These are phyloP conservation scores for Electrophaes corylata DNA, from an alignment of 2,888 invertebrate genomes.

Conservation along the genomic window DNA sequence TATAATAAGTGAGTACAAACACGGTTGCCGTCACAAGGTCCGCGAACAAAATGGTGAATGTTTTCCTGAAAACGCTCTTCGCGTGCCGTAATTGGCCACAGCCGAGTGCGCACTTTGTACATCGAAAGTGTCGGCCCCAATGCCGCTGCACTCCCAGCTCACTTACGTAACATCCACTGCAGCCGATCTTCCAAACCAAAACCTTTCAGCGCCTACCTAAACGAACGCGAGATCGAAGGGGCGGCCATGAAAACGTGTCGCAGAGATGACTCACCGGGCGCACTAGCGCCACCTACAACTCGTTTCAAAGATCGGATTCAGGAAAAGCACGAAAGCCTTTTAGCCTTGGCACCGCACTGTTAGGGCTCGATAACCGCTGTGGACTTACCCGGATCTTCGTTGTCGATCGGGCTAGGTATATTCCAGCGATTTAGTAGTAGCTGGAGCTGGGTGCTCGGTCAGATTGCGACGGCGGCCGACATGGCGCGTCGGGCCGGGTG, in stretches of 20 bases:
- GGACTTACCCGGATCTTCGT: constrained; percentile 74
- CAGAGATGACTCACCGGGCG: constrained; percentile 80
- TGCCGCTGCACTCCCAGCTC: constrained; percentile 71
- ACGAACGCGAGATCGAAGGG: constrained; percentile 64
- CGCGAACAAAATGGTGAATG: constrained; percentile 80
- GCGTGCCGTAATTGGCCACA: constrained; percentile 73
- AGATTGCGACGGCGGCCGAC: constrained; percentile 75
- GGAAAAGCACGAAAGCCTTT: constrained; percentile 58
- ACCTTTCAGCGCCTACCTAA: constrained; percentile 45
- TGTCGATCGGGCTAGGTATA: constrained; percentile 52
- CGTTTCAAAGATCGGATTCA: constrained; percentile 43
- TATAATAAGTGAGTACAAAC: constrained; percentile 44
- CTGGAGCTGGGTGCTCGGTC: constrained; percentile 72
- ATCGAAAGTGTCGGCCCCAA: constrained; percentile 69
- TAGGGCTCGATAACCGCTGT: constrained; percentile 47
- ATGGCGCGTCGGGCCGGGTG: constrained; percentile 72
- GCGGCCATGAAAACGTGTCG: constrained; percentile 80
- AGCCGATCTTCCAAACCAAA: constrained; percentile 64
- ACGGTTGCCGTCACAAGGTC: constrained; percentile 62
- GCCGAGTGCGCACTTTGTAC: constrained; percentile 65
- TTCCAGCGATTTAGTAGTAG: constrained; percentile 59
- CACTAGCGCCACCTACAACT: constrained; percentile 74
- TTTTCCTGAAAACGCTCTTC: constrained; percentile 77
- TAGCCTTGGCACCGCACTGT: constrained; percentile 64
- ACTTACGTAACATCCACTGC: constrained; percentile 79